phyloP scores from a whole-genome alignment of 2,797 vertebrate species.

The Peromyscus attwateri region DNA sequence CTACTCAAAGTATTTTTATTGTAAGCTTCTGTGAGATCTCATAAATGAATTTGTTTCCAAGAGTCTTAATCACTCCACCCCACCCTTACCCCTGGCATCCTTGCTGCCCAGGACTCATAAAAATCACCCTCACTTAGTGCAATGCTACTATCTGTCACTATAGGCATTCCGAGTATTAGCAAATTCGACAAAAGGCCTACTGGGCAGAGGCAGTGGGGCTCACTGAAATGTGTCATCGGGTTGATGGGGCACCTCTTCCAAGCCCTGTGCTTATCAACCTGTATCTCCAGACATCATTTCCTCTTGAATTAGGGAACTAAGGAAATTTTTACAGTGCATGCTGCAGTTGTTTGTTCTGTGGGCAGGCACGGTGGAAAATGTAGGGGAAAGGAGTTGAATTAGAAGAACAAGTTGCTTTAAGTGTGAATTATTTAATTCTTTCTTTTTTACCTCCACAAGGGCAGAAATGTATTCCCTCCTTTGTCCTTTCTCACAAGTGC shows the following conservation, averaged over 20 bases:
- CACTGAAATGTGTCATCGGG: neutral
- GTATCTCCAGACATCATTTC: neutral
- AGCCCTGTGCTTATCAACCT: neutral
- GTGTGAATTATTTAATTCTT: neutral
- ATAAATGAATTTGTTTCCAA: neutral
- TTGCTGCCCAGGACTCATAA: neutral
- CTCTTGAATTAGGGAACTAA: neutral
- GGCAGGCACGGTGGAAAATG: neutral
- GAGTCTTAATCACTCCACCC: neutral
- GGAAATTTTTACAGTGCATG: neutral
- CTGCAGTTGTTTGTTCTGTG: neutral
- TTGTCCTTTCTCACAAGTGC: neutral
- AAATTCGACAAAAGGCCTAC: neutral
- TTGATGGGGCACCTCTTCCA: neutral
- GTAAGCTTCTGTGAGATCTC: neutral
- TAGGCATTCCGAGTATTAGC: neutral
- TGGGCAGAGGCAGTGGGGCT: neutral
- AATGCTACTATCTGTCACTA: neutral
- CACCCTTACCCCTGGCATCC: neutral
- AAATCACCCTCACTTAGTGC: neutral
- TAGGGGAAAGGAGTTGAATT: neutral
- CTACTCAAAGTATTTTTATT: neutral
- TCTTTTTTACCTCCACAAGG: neutral
- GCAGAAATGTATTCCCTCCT: neutral
- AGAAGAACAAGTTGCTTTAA: neutral